Base-by-base conservation (phyloP, 2,797 vertebrate species). In the Graptemys geographica region DNA sequence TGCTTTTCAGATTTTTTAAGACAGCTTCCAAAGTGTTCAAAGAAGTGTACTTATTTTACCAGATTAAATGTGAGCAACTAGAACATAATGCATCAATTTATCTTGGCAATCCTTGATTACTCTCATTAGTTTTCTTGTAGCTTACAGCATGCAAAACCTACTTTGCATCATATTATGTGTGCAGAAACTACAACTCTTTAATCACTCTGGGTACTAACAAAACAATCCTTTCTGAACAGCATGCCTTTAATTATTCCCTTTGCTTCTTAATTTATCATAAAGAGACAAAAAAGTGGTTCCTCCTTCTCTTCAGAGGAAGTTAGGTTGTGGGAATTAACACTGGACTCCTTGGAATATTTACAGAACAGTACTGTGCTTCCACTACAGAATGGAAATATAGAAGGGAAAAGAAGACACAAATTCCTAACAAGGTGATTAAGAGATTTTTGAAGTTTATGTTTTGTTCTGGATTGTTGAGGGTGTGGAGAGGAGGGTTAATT, bases 211-310 rank as follows among this genome's bases (percentile, higher is more conserved):
- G 37, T 91, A 90, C 93, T 96, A 96, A 52, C 76, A 90, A 88
- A 96, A 83, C 69, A 94, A 95, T 79, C 69, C 37, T 93, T 95
- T 92, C 62, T 92, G 59, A 97, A 93, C 37, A 94, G 62, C 47
- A 87, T 94, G 84, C 19, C 84, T 93, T 95, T 85, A 93, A 96
- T 94, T 93, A 94, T 95, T 96, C 87, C 28, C 83, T 84, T 90
- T 96, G 86, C 87, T 21, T 96, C 59, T 89, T 87, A 69, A 90
- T 94, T 96, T 94, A 93, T 94, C 84, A 74, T 59, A 81, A 92
- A 78, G 88, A 89, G 96, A 90, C 41, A 93, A 92, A n/a, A 80
- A 80, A 95, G 72, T 84, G 90, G 55, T 41, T 92, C 69, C 88
- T 37, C 47, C 27, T 89, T 93, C 91, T 94, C 76, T 65, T 18